Evolutionary conservation across 2,888 invertebrate species (phyloP), one percentile per base, ranked within the genome.

Genomic region (Argyresthia albistria): DNA sequence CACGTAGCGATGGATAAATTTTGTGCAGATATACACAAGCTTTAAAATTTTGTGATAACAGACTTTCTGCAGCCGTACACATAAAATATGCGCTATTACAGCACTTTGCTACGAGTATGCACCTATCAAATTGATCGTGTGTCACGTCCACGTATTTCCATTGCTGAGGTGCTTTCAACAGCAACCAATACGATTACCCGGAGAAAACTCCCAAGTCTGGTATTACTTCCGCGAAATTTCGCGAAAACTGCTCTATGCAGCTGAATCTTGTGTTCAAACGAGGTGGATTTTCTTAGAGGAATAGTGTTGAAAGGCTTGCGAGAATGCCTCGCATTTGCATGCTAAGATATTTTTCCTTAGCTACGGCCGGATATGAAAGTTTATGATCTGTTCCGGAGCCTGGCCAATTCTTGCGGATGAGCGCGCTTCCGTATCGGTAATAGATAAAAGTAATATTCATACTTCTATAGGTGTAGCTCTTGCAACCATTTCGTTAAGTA

Each of bases 271-370:
- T 73, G 71, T 75, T 69, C 67, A 63, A 25, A 61, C 59, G 61
- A 71, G 69, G 75, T 71, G 73, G 72, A 65, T 70, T 65, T 56
- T 56, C 70, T 73, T 74, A 74, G 69, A 72, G 74, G 74, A 79
- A 78, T 77, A 76, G 72, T 76, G 80, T 67, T 77, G 70, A 76
- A 79, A 70, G 68, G 74, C 73, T 69, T 66, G 25, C 67, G 76
- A 73, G 46, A 78, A 76, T 79, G 76, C 14, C 76, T 65, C 67
- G 72, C 72, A 81, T 84, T 83, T 81, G 79, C 80, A 79, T 83
- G 73, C 69, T 69, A 73, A 79, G 76, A 73, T 72, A 73, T 67
- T 76, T 43, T 70, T 65, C 63, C 56, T 58, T 56, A 58, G 64
- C 67, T 66, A 66, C 65, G 65, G 66, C 8, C 11, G 66, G 64